phyloP scores from a whole-genome alignment of 1,140 invertebrate genomes.

The Episyrphus balteatus region DNA sequence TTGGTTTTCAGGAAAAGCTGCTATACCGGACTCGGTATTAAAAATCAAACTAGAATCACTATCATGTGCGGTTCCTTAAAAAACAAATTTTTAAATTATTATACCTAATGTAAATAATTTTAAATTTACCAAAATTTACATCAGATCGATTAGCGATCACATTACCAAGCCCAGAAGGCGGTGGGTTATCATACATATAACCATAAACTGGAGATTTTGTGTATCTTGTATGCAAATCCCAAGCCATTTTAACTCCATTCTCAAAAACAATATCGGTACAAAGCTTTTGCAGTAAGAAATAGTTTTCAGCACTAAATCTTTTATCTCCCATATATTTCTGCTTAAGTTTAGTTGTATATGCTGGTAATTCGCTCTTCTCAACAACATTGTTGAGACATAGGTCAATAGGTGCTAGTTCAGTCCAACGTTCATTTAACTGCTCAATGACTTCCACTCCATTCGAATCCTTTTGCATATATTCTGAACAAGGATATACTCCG shows the following conservation, averaged over 20 bases:
- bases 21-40: too few species aligned
- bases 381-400: too few species aligned
- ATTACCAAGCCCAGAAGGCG: slow-evolving; percentile 10
- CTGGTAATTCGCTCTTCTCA: too few species aligned
- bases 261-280: slow-evolving; percentile 21
- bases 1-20: too few species aligned
- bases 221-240: slow-evolving; percentile 12
- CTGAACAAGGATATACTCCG: slow-evolving; percentile 42
- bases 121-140: slow-evolving; percentile 14
- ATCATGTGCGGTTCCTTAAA: slow-evolving; percentile 19
- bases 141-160: slow-evolving; percentile 8
- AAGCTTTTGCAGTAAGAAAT: slow-evolving; percentile 11
- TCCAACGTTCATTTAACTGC: slow-evolving; percentile 16
- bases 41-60: slow-evolving; percentile 21
- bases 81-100: too few species aligned
- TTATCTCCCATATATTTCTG: too few species aligned
- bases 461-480: slow-evolving; percentile 3
- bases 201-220: slow-evolving; percentile 12
- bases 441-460: slow-evolving; percentile 6
- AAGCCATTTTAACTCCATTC: slow-evolving; percentile 11
- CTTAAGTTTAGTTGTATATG: too few species aligned
- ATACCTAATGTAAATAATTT: neutral
- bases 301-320: slow-evolving; percentile 5
- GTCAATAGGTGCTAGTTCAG: slow-evolving; percentile 10
- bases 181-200: slow-evolving; percentile 21